Base-by-base conservation (phyloP, 2,797 vertebrate genomes). In the Lates japonicus region DNA sequence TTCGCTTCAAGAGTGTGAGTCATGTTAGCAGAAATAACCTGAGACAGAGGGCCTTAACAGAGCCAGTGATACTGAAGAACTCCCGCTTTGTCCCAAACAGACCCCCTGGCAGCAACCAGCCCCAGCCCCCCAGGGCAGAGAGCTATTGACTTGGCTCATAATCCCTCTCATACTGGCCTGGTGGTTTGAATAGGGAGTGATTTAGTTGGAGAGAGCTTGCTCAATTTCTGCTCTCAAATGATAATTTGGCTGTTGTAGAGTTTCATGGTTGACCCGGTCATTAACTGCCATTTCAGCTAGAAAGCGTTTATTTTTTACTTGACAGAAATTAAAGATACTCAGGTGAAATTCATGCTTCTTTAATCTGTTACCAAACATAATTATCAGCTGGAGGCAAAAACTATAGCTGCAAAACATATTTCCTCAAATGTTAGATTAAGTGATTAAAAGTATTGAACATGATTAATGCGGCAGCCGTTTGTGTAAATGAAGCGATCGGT, bases 21-120 rank as follows among this genome's bases (percentile, higher is more conserved):
- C 91, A 91, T 74, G 83, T 80, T 83, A 42, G 48, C 87, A 79
- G 82, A 88, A 92, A 93, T 88, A 85, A 93, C 87, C 87, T 86
- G 84, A 92, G 84, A 90, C 83, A 80, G 82, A 87, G 67, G 69
- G 57, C 59, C 82, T 88, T 81, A 86, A 88, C 46, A 73, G 77
- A 78, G 57, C 66, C 74, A 74, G 69, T 52, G 81, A 90, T 84
- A 68, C 81, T 70, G 88, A 91, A 92, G 90, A 93, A 93, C 57
- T 49, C 25, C 9, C 0, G 63, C 91, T 92, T 92, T 92, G 92
- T 93, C 76, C 73, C 17, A 69, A 5, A 37, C 55, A 39, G 62
- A 69, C 66, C 73, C 76, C 75, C 80, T 20, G 72, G 79, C 63
- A 77, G 79, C 78, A 82, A 81, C 51, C 49, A 60, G 77, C 71